Percentiles rank a stretch among this genome's conserved stretches.
phyloP scores from a whole-genome alignment of 2,113 vertebrate species.

The Phalacrocorax brasilianus region DNA sequence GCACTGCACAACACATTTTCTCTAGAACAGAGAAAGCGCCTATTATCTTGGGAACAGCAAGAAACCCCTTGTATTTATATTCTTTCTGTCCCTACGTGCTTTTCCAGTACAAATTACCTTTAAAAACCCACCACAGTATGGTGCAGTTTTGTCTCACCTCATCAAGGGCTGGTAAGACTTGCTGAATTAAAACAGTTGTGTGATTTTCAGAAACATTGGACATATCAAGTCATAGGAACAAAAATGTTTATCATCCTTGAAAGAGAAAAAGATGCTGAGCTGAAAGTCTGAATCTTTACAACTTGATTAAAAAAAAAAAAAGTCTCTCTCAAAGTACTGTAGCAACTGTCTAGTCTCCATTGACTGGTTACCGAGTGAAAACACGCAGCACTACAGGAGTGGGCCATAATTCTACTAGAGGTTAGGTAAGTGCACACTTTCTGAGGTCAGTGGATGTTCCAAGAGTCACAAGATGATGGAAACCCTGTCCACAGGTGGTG shows the following conservation, averaged over 20 bases:
- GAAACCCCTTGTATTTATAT: background rate
- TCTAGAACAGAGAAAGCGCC: background rate
- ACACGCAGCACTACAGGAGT: accelerated
- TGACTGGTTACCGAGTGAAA: background rate
- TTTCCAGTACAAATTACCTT: background rate
- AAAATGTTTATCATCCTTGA: background rate
- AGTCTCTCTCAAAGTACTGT: background rate
- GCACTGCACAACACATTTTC: background rate
- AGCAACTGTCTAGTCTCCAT: background rate
- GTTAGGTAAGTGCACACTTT: background rate
- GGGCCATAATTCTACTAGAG: background rate
- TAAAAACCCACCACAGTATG: background rate
- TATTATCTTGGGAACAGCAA: background rate
- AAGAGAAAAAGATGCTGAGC: background rate
- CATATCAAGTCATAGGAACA: background rate
- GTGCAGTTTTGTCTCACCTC: background rate
- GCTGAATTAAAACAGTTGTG: background rate
- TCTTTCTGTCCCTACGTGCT: background rate
- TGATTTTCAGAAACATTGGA: background rate
- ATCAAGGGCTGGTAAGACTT: background rate
- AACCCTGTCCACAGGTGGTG: background rate
- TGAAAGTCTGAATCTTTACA: background rate
- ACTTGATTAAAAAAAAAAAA: background rate
- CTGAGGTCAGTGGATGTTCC: background rate
- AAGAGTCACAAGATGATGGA: background rate